Percentiles rank a stretch among this genome's conserved stretches.
These are phyloP conservation scores for Montipora sp. DNA, from an alignment of 64 coral and sea anemone genomes.

Conservation along the genomic window DNA sequence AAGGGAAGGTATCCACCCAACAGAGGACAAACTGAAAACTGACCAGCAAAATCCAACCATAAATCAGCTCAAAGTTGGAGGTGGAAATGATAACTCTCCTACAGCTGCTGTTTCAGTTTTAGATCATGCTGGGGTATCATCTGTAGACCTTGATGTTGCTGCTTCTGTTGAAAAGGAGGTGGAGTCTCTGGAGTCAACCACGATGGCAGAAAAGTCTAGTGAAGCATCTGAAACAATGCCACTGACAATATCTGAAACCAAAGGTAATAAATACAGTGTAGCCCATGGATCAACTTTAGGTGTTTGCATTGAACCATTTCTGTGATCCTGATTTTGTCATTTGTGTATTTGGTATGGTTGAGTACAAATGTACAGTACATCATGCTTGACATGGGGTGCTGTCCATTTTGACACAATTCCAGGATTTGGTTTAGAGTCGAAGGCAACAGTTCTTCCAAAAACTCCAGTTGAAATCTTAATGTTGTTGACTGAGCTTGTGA, in stretches of 20 bases:
- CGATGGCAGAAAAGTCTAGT: background rate
- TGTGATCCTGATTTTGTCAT: too few species aligned
- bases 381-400: too few species aligned
- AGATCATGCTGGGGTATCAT: constrained; percentile 86
- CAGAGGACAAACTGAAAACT: background rate
- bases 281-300: too few species aligned
- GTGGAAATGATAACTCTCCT: background rate
- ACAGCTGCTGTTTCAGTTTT: constrained; percentile 84
- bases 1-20: background rate
- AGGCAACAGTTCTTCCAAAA: too few species aligned
- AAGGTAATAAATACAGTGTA: background rate
- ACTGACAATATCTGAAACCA: background rate
- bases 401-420: too few species aligned
- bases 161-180: constrained; percentile 83
- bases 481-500: too few species aligned
- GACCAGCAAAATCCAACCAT: background rate
- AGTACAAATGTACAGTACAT: too few species aligned
- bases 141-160: constrained; percentile 94
- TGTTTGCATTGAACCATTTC: too few species aligned
- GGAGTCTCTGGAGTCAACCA: background rate
- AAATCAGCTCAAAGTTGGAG: constrained; percentile 18
- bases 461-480: too few species aligned
- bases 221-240: background rate
- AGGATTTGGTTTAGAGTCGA: too few species aligned
- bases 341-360: too few species aligned